These are phyloP conservation scores for Hipposideros armiger DNA, from an alignment of 2,113 vertebrate species.

Conservation along the genomic window DNA sequence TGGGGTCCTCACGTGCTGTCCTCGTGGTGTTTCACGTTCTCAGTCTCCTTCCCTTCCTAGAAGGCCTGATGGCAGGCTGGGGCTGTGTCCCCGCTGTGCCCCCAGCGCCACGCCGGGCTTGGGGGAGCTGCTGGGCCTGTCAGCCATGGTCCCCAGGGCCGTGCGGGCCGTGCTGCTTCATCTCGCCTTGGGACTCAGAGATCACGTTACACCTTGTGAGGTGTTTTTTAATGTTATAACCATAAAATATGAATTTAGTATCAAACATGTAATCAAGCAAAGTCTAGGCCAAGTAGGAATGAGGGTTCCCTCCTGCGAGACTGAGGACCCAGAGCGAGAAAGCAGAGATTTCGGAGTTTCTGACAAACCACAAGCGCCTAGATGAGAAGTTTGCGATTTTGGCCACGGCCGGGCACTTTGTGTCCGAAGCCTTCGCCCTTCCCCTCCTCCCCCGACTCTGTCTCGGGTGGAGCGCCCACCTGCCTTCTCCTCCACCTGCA, in stretches of 20 bases:
- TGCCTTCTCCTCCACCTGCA: background rate
- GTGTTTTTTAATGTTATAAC: background rate
- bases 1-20: fast-evolving
- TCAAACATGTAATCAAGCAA: background rate
- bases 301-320: background rate
- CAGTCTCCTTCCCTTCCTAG: background rate
- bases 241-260: background rate
- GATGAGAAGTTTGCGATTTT: no score
- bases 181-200: background rate
- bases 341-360: background rate
- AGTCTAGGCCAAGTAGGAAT: background rate
- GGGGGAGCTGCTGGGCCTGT: background rate
- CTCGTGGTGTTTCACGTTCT: fast-evolving
- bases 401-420: no score
- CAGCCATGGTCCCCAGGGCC: background rate
- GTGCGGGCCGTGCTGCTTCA: no score
- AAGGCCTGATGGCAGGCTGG: background rate
- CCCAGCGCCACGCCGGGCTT: background rate
- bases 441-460: no score
- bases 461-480: background rate
- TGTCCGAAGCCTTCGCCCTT: no score
- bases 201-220: fast-evolving
- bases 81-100: fast-evolving
- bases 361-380: background rate
- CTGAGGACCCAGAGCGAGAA: background rate